phyloP scores from a whole-genome alignment of 1,140 invertebrate species.

The Proctacanthus coquilletti region DNA sequence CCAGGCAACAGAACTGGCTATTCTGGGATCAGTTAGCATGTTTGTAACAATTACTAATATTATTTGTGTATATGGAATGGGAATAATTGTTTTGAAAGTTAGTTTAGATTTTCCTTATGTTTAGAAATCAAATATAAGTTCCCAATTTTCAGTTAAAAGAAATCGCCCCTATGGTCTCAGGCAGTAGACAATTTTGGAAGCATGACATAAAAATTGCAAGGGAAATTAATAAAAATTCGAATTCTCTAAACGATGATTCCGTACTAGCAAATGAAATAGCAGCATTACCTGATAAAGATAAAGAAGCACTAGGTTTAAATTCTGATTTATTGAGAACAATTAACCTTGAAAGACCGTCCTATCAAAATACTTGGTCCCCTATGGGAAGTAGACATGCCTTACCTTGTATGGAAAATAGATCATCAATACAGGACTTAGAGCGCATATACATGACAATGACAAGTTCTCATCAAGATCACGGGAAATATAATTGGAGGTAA shows the following conservation, averaged over 20 bases:
- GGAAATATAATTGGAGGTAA: too few relatives aligned
- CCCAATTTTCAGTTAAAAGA: constrained; percentile 57
- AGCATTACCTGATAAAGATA: constrained; percentile 15
- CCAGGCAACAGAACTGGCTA: constrained; percentile 38
- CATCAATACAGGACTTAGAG: too few relatives aligned
- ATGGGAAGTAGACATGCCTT: too few relatives aligned
- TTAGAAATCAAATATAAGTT: background rate
- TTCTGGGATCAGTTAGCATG: constrained; percentile 47
- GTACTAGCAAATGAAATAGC: constrained; percentile 22
- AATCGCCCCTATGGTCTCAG: constrained; percentile 45
- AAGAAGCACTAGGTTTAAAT: constrained; percentile 9
- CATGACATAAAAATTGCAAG: constrained; percentile 46
- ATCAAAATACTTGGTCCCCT: constrained; percentile 28
- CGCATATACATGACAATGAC: too few relatives aligned
- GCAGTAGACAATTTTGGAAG: constrained; percentile 46
- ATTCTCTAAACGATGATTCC: constrained; percentile 10
- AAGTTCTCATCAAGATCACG: too few relatives aligned
- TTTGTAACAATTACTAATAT: constrained; percentile 56
- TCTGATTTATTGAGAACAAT: constrained; percentile 14
- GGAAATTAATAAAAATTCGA: constrained; percentile 33
- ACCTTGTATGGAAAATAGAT: too few relatives aligned
- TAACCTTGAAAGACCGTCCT: constrained; percentile 13
- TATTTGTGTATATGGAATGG: constrained; percentile 50
- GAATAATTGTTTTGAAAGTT: constrained; percentile 52
- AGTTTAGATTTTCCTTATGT: constrained; percentile 5